Conservation (phyloP, 1,140 invertebrate genomes). For the Sipha flava region DNA sequence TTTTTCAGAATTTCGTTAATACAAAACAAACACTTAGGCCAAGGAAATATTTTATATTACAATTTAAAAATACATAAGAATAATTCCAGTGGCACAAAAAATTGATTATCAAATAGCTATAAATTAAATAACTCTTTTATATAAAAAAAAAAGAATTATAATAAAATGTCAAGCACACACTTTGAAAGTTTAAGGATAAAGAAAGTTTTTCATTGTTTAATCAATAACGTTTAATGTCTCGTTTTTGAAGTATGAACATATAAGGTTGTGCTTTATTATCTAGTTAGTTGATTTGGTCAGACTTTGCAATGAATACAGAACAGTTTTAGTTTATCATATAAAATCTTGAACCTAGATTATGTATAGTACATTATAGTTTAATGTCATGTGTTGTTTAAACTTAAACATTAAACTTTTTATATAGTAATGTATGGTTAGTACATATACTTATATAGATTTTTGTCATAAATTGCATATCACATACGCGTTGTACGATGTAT, state of each 20-base stretch:
- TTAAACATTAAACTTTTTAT: background rate
- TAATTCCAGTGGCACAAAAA: background rate
- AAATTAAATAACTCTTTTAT: background rate
- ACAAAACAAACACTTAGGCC: too few relatives aligned
- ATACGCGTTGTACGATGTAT: too few relatives aligned
- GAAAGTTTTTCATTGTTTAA: background rate
- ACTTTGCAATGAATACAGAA: too few relatives aligned
- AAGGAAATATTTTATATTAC: too few relatives aligned
- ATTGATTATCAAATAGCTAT: background rate
- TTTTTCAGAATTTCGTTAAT: too few relatives aligned
- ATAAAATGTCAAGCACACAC: background rate
- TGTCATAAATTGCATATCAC: background rate
- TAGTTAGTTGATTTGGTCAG: background rate
- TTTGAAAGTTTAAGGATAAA: background rate
- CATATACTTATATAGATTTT: background rate
- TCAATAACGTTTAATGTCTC: conserved; percentile 6
- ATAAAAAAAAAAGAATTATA: background rate
- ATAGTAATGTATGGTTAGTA: background rate
- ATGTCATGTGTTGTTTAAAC: background rate
- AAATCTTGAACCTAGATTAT: background rate
- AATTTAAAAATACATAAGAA: too few relatives aligned
- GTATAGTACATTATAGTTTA: background rate
- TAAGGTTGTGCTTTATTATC: background rate
- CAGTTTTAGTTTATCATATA: background rate
- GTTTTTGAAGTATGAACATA: background rate